Evolutionary conservation across 2,888 invertebrate species (phyloP).

Genomic region (Teleogryllus oceanicus): DNA sequence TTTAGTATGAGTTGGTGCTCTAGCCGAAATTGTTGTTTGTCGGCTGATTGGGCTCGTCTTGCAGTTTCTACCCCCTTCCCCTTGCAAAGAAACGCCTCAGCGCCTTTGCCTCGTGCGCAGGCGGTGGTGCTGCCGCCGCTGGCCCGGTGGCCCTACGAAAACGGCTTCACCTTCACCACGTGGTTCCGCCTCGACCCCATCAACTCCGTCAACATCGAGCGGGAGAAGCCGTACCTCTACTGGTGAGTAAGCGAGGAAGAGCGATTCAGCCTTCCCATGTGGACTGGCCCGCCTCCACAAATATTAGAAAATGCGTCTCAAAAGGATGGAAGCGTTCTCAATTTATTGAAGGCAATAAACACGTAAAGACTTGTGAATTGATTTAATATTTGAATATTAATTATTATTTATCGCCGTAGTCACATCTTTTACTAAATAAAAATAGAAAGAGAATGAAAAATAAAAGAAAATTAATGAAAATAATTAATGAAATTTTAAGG

Average conservation of each 20-base stretch:
- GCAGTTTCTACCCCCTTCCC: too few species aligned
- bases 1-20: too few species aligned
- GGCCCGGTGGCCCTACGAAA: constrained; percentile 98
- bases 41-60: too few species aligned
- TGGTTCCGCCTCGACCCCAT: constrained; percentile 99
- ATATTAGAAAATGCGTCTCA: not conserved
- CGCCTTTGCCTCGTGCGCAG: constrained; percentile 51
- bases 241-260: constrained; percentile 62
- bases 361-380: not conserved
- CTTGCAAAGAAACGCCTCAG: too few species aligned
- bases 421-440: too few species aligned
- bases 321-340: too few species aligned
- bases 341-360: not conserved
- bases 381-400: too few species aligned
- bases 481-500: too few species aligned
- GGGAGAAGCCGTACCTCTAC: constrained; percentile 97
- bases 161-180: constrained; percentile 98
- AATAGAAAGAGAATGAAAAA: too few species aligned
- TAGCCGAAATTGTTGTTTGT: too few species aligned
- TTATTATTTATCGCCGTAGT: too few species aligned
- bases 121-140: constrained; percentile 95
- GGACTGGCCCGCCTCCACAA: not conserved
- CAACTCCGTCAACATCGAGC: constrained; percentile 97
- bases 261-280: not conserved
- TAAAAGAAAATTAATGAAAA: too few species aligned